These are phyloP conservation scores for Contarinia nasturtii DNA, from an alignment of 1,140 invertebrate species.

Conservation along the genomic window DNA sequence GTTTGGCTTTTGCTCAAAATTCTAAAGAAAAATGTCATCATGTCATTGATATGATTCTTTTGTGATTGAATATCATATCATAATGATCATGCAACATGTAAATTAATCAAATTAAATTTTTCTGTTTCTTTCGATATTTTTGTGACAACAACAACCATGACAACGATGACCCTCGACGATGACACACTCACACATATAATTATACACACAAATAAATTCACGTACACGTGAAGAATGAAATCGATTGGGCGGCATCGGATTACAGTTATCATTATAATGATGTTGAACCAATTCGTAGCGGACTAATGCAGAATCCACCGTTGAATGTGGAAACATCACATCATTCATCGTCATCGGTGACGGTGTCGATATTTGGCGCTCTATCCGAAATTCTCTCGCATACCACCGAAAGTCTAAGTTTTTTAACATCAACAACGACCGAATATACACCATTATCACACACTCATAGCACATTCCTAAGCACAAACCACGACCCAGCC, in stretches of 20 bases:
- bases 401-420: slow-evolving; percentile 4
- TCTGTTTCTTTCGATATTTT: neutral
- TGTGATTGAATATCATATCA: too few species aligned
- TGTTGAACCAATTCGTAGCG: slow-evolving; percentile 2
- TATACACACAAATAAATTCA: neutral
- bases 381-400: slow-evolving; percentile 27
- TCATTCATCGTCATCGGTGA: slow-evolving; percentile 28
- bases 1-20: too few species aligned
- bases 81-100: neutral
- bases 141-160: neutral
- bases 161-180: neutral
- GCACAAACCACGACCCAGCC: neutral
- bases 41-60: too few species aligned
- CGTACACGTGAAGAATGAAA: neutral
- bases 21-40: too few species aligned
- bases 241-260: too few species aligned
- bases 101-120: neutral
- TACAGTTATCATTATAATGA: slow-evolving; percentile 2
- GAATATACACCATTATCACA: neutral
- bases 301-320: slow-evolving; percentile 2
- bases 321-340: slow-evolving; percentile 30
- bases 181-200: neutral
- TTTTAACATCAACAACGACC: slow-evolving; percentile 1
- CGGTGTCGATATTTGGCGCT: slow-evolving; percentile 32
- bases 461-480: neutral